phyloP scores from a whole-genome alignment of 2,888 invertebrate species.

The Beris morrisii region DNA sequence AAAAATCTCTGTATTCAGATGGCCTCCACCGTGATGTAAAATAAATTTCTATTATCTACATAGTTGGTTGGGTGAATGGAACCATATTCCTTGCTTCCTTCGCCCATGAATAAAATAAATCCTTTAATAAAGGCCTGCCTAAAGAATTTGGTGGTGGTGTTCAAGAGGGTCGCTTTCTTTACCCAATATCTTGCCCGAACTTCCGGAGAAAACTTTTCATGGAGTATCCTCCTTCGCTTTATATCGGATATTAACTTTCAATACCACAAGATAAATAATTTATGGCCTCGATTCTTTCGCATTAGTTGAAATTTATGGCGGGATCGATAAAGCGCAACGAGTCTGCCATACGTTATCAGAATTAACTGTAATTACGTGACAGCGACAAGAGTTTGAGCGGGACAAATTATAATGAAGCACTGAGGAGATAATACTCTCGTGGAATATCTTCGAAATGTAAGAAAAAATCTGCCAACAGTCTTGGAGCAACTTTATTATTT shows the following conservation, averaged over 20 bases:
- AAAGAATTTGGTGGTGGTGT: constrained; percentile 3
- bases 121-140: constrained; percentile 34
- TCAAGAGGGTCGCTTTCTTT: neutral
- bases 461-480: too few relatives aligned
- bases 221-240: constrained; percentile 28
- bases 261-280: constrained; percentile 38
- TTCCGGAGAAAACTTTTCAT: neutral
- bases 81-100: constrained; percentile 7
- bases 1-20: neutral
- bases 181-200: neutral
- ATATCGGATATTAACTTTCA: constrained; percentile 40
- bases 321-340: constrained; percentile 8
- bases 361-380: constrained; percentile 6
- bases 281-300: constrained; percentile 34
- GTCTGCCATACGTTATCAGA: neutral
- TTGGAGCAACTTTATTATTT: too few relatives aligned
- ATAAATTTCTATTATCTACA: constrained; percentile 38
- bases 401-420: neutral
- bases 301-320: constrained; percentile 32
- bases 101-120: constrained; percentile 39
- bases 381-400: neutral
- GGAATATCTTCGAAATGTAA: too few relatives aligned
- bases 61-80: constrained; percentile 9
- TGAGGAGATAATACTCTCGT: too few relatives aligned
- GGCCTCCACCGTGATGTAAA: constrained; percentile 11